Conservation (phyloP, 1,140 invertebrate species). For the Heliconius hermathena region DNA sequence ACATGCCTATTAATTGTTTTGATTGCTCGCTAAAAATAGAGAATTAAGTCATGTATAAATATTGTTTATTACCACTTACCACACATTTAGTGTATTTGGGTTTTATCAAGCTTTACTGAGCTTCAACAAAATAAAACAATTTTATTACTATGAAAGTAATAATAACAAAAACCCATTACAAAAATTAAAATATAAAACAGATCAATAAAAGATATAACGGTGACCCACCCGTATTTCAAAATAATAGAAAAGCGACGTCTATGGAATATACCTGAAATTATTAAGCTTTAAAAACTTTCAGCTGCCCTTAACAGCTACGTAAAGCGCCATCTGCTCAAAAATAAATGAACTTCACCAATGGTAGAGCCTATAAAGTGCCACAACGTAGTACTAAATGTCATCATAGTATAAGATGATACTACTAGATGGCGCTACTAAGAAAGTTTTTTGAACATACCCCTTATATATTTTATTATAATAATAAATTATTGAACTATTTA, state of each 20-base stretch:
- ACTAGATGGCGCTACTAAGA: constrained; percentile 1
- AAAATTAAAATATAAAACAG: too few relatives aligned
- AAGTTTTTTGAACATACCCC: not conserved
- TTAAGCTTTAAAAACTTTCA: not conserved
- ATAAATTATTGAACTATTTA: not conserved
- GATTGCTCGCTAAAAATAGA: too few relatives aligned
- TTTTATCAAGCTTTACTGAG: too few relatives aligned
- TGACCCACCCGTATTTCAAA: too few relatives aligned
- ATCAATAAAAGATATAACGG: too few relatives aligned
- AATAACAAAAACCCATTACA: too few relatives aligned
- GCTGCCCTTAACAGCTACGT: not conserved
- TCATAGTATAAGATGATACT: not conserved
- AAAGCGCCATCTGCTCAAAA: not conserved
- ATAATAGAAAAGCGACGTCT: not conserved
- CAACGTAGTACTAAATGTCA: not conserved
- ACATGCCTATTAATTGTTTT: too few relatives aligned
- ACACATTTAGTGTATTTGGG: too few relatives aligned
- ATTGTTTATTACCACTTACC: too few relatives aligned
- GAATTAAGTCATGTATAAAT: too few relatives aligned
- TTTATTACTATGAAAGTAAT: too few relatives aligned
- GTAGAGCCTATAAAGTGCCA: not conserved
- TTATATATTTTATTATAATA: not conserved
- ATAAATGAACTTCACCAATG: not conserved
- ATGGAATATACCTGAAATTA: not conserved
- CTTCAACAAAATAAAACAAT: too few relatives aligned